Conservation (phyloP, 2,888 invertebrate genomes). For the Beris morrisii region DNA sequence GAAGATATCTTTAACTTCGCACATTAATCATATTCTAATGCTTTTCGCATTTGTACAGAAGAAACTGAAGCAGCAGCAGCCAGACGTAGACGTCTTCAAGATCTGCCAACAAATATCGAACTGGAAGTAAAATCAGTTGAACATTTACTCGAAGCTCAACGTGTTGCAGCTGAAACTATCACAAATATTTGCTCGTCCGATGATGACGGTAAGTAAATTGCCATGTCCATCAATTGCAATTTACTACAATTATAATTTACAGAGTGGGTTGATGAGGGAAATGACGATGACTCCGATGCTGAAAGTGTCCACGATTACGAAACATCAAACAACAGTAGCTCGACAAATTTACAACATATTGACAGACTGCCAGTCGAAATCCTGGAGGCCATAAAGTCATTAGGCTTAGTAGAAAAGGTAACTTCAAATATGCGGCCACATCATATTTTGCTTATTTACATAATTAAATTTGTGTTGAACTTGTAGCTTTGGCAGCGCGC, state of each 20-base stretch:
- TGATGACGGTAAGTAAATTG: conserved; percentile 59
- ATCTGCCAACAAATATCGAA: conserved; percentile 54
- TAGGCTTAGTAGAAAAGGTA: conserved; percentile 65
- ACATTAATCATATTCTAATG: too few relatives aligned
- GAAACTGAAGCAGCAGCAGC: conserved; percentile 48
- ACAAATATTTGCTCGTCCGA: conserved; percentile 68
- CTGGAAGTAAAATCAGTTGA: conserved; percentile 59
- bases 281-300: conserved; percentile 56
- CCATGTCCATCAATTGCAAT: not conserved
- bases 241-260: conserved; percentile 5
- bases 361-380: conserved; percentile 63
- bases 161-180: conserved; percentile 69
- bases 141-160: conserved; percentile 67
- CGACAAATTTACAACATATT: conserved; percentile 46
- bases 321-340: conserved; percentile 27
- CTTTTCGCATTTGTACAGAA: conserved; percentile 34
- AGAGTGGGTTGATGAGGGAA: conserved; percentile 56
- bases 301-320: conserved; percentile 55
- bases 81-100: conserved; percentile 45
- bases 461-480: not conserved
- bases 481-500: conserved; percentile 47
- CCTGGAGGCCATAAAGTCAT: conserved; percentile 63
- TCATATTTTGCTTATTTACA: not conserved
- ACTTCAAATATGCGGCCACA: conserved; percentile 52
- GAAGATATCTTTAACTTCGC: too few relatives aligned